Percentiles rank a stretch among this genome's conserved stretches.
Evolutionary conservation across 2,888 invertebrate genomes (phyloP).

Genomic region (Odontomyia ornata): DNA sequence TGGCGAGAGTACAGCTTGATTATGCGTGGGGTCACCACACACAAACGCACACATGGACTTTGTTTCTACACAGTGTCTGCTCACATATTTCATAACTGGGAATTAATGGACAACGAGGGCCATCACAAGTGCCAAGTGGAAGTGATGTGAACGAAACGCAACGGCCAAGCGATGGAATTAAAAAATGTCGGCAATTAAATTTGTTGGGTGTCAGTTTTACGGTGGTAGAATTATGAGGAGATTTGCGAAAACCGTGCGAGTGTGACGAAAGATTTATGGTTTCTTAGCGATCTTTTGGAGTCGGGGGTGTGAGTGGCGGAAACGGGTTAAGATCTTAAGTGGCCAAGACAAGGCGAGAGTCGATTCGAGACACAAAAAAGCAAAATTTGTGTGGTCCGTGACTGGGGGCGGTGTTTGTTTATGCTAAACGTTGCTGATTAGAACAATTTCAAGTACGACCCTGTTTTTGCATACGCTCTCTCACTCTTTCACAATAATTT

Average conservation of each 20-base stretch:
- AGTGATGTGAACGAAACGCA: not conserved
- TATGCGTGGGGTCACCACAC: constrained; percentile 40
- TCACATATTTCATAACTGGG: constrained; percentile 5
- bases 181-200: constrained; percentile 24
- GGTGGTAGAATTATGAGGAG: not conserved
- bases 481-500: constrained; percentile 27
- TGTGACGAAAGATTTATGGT: constrained; percentile 27
- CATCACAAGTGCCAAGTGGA: not conserved
- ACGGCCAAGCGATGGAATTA: not conserved
- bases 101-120: constrained; percentile 11
- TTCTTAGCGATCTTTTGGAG: not conserved
- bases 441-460: constrained; percentile 42
- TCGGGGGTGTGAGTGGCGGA: not conserved
- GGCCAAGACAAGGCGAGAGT: not conserved
- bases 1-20: constrained; percentile 28
- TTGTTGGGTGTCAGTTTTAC: not conserved
- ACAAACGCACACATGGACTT: not conserved
- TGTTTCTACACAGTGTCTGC: not conserved
- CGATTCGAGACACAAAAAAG: constrained; percentile 17
- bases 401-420: constrained; percentile 44
- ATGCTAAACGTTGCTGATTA: constrained; percentile 41
- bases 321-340: not conserved
- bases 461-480: constrained; percentile 26
- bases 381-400: constrained; percentile 7
- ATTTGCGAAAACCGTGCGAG: constrained; percentile 6